Evolutionary conservation across 2,797 vertebrate species (phyloP).

Genomic region (Gambelia wislizenii): DNA sequence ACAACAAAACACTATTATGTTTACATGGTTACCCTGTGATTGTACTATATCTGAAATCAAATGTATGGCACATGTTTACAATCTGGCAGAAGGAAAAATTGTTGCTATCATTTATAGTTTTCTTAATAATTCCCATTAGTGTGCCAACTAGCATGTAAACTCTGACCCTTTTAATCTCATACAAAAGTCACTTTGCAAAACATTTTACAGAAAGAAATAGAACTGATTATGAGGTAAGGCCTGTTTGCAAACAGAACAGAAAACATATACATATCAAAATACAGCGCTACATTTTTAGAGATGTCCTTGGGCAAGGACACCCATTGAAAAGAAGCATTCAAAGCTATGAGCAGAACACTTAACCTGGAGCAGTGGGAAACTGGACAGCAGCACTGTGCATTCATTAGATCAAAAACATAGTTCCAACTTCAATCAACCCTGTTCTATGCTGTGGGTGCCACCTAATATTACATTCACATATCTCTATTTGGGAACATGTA

Average conservation of each 20-base stretch:
- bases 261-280: not conserved
- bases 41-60: not conserved
- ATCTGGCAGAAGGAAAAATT: not conserved
- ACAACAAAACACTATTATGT: not conserved
- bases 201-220: not conserved
- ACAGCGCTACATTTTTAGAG: constrained; percentile 16
- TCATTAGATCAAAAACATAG: not conserved
- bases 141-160: not conserved
- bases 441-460: not conserved
- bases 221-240: too few species aligned
- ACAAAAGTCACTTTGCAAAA: constrained; percentile 30
- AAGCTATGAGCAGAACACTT: constrained; percentile 23
- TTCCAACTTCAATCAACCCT: not conserved
- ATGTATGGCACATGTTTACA: not conserved
- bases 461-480: not conserved
- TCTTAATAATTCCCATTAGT: not conserved
- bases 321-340: not conserved
- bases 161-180: not conserved
- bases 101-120: not conserved
- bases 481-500: not conserved
- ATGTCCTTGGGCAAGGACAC: not conserved
- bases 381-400: not conserved
- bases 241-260: not conserved
- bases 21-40: not conserved
- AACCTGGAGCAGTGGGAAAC: not conserved